Evolutionary conservation across 2,888 invertebrate genomes (phyloP), one percentile per base, ranked within the genome.

Genomic region (Scelioninae gen. 1): DNA sequence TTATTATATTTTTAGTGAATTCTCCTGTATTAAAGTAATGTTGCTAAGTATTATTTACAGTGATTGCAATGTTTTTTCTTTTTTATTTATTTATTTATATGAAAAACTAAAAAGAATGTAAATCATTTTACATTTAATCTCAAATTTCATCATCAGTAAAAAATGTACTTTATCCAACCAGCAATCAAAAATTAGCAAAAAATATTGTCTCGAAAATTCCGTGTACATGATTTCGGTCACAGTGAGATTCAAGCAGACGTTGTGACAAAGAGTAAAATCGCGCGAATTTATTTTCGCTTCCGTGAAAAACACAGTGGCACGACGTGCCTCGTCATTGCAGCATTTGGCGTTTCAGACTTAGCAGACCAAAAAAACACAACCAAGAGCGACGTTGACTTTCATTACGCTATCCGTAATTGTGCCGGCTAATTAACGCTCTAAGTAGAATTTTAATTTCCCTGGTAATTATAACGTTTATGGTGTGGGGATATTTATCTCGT

Each of bases 351-450:
- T 56, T 56, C 60, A 31, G 51, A 66, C 45, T 49, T 68, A 60
- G 76, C 60, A 23, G 34, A 68, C 69, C 45, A 55, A 69, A 77
- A 77, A 74, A 23, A 23, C 23, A 69, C 31, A 53, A 51, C 45
- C 62, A 29, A 45, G 45, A 51, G 40, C 47, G 34, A 53, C 31
- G 65, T 43, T 10, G 53, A 32, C 69, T 55, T 53, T 69, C 47
- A 62, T 77, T 76, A 34, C 34, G 53, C 45, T 13, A 60, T 16
- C 31, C 75, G 69, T 62, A 77, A 77, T 77, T 68, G 63, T 62
- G 43, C 38, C 47, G 62, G 40, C 63, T 74, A 69, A 78, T 78
- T 78, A 69, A 78, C 63, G 63, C 40, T 63, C 16, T 16, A 63
- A 40, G 53, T 40, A 63, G 47, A 78, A 69, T 55, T 69, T 71